phyloP scores from a whole-genome alignment of 30 jellyfish, hydroid and myxozoan genomes.

The Chironex yamaguchii region DNA sequence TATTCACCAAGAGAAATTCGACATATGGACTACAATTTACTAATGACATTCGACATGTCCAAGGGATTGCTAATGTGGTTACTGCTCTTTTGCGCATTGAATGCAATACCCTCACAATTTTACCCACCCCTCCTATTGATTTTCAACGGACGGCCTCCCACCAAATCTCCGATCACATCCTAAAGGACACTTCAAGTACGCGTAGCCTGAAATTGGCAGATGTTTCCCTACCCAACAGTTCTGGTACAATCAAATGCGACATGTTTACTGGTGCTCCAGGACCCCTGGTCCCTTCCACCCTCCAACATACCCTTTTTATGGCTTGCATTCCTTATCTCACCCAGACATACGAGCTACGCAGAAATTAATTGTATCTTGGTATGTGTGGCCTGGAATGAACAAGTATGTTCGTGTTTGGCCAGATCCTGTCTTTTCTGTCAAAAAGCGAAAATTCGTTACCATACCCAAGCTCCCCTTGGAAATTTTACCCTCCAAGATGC shows the following conservation, averaged over 20 bases:
- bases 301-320: not conserved
- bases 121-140: too few species aligned
- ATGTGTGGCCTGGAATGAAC: constrained; percentile 46
- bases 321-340: constrained; percentile 1
- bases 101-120: too few species aligned
- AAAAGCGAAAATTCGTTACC: constrained; percentile 10
- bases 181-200: too few species aligned
- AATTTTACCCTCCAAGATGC: not conserved
- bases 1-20: too few species aligned
- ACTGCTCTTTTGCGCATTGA: too few species aligned
- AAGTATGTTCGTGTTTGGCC: constrained; percentile 42
- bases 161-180: too few species aligned
- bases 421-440: constrained; percentile 35
- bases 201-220: not conserved
- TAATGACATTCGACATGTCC: too few species aligned
- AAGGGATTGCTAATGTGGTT: too few species aligned
- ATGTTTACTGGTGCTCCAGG: not conserved
- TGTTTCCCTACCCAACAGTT: not conserved
- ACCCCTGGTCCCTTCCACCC: not conserved
- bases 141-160: too few species aligned
- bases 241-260: not conserved
- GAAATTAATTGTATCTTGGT: not conserved
- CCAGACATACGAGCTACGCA: constrained; percentile 52
- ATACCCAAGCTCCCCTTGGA: constrained; percentile 12
- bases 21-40: too few species aligned